These are phyloP conservation scores for Cercocebus atys DNA, from an alignment of 2,113 vertebrate genomes.

Conservation along the genomic window DNA sequence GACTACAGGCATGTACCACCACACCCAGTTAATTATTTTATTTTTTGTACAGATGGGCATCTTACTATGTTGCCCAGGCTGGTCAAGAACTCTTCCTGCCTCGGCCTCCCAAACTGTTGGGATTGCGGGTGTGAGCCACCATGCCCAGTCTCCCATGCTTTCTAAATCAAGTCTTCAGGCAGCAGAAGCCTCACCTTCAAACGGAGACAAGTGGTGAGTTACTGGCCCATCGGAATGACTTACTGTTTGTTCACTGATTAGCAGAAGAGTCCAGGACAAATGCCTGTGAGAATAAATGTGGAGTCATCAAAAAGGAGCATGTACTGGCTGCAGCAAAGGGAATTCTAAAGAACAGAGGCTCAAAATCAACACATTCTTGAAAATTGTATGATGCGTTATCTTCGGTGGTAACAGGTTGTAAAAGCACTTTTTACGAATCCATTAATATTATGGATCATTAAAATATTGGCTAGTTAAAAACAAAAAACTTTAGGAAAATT, in stretches of 20 bases:
- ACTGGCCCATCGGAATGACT: constrained; percentile 85
- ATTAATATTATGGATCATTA: constrained; percentile 35
- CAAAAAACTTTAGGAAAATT: not conserved
- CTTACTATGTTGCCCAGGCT: too few species aligned
- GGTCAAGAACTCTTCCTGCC: too few species aligned
- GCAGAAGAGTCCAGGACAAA: constrained; percentile 85
- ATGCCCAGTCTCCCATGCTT: not conserved
- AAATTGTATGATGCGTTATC: constrained; percentile 37
- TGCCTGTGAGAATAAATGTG: constrained; percentile 82
- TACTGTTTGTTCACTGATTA: constrained; percentile 85
- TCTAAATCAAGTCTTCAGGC: constrained; percentile 70
- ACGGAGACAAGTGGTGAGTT: constrained; percentile 72
- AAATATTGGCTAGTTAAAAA: constrained; percentile 39
- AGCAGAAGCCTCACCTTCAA: constrained; percentile 66
- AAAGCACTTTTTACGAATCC: not conserved
- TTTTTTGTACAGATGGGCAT: too few species aligned
- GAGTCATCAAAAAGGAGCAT: constrained; percentile 84
- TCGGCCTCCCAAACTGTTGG: too few species aligned
- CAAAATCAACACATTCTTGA: constrained; percentile 70
- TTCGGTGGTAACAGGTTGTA: constrained; percentile 21
- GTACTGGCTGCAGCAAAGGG: constrained; percentile 85
- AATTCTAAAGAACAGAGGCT: constrained; percentile 87
- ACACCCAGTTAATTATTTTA: too few species aligned
- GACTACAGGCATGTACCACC: too few species aligned
- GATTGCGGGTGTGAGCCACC: too few species aligned